These are phyloP conservation scores for Patella caerulea DNA, from an alignment of 2,888 invertebrate genomes.

Conservation along the genomic window DNA sequence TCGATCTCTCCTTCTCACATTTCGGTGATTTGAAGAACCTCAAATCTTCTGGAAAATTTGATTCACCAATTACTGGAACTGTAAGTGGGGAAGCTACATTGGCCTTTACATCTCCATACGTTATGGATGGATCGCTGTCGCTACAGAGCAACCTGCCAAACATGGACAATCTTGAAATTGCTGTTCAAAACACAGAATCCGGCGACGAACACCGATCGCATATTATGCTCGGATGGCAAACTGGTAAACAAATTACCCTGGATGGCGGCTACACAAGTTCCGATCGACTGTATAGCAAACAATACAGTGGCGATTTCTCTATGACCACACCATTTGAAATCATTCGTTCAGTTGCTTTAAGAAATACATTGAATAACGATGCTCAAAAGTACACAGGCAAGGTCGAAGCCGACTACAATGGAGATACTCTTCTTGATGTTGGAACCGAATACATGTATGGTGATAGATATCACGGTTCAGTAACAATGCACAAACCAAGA, in stretches of 20 bases:
- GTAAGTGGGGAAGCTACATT: slow-evolving; percentile 24
- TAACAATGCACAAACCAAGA: slow-evolving; percentile 34
- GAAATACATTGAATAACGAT: slow-evolving; percentile 20
- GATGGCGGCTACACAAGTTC: slow-evolving; percentile 27
- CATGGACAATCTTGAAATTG: slow-evolving; percentile 29
- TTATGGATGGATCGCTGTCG: slow-evolving; percentile 25
- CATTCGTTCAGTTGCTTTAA: slow-evolving; percentile 21
- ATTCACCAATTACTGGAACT: slow-evolving; percentile 13
- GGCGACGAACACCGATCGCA: slow-evolving; percentile 20
- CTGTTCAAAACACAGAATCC: slow-evolving; percentile 21
- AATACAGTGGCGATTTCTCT: slow-evolving; percentile 20
- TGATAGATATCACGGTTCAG: slow-evolving; percentile 19
- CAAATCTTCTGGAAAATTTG: slow-evolving; percentile 12
- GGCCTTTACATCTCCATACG: slow-evolving; percentile 22
- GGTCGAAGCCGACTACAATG: slow-evolving; percentile 38
- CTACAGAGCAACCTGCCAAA: slow-evolving; percentile 30
- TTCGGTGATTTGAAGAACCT: slow-evolving; percentile 13
- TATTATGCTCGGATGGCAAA: slow-evolving; percentile 36
- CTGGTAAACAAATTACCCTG: slow-evolving; percentile 31
- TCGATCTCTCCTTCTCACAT: slow-evolving; percentile 12
- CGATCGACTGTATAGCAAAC: slow-evolving; percentile 12
- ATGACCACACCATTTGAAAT: slow-evolving; percentile 38
- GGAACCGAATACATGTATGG: slow-evolving; percentile 27
- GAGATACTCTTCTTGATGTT: slow-evolving; percentile 34
- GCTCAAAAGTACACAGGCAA: slow-evolving; percentile 22